Evolutionary conservation across 2,113 vertebrate genomes (phyloP), one percentile per base, ranked within the genome.

Genomic region (Tachycineta bicolor): DNA sequence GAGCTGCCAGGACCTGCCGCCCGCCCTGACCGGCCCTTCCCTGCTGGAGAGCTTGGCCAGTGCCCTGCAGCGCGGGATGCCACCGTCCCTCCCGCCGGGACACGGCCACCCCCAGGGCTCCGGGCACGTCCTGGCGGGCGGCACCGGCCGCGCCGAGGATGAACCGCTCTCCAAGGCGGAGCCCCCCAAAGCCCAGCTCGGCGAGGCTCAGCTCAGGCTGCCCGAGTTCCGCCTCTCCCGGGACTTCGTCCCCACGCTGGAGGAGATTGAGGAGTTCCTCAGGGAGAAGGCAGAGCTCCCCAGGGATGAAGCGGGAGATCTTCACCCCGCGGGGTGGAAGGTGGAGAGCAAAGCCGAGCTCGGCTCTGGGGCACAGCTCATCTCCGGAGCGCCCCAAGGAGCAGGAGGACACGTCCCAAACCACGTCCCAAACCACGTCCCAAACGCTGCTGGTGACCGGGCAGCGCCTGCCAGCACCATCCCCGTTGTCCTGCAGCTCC

Each of bases 201-300:
- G 6, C 12, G 84, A 84, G 80, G 83, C 97, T 75, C 97, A 97
- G 41, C 89, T 97, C 50, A 97, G 91, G 41, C 95, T 98, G 86
- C 98, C 98, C 0, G 98, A 99, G 41, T 98, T 98, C 80, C 93
- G 97, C 22, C 96, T 97, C 39, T 97, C 98, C 3, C 98, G 94
- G 33, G 96, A 97, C 14, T 99, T 99, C 75, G 97, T 97, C 43
- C 99, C 99, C 22, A 99, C 98, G 8, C 96, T 99, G 94, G 99
- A 99, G 95, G 99, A 99, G 96, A 99, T 99, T 2, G 99, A 99
- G 94, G 98, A 99, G 96, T 98, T 99, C 96, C 90, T 99, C 58
- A 97, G 96, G 95, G 98, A 99, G 78, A 99, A 99, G 60, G 99
- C 98, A 94, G 98, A 98, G 58, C 84, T 97, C 26, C 93, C 98